phyloP scores from a whole-genome alignment of 2,113 vertebrate genomes.

The Riparia riparia region DNA sequence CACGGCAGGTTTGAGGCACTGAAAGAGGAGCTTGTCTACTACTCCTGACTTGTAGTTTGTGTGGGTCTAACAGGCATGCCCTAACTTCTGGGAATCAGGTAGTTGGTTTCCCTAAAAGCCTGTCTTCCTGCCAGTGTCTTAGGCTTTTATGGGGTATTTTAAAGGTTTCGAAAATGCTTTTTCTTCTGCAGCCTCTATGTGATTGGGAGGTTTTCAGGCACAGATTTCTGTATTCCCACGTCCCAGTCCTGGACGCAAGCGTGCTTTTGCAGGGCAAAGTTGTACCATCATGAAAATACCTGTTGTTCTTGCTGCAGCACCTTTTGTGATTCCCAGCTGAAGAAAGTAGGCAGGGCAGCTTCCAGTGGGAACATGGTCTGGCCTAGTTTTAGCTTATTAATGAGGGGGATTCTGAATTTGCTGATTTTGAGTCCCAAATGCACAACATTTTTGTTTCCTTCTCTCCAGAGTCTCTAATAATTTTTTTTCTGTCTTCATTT shows the following conservation, averaged over 20 bases:
- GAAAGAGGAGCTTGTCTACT: background rate
- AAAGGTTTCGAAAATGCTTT: background rate
- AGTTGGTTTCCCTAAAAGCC: background rate
- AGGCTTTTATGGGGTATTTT: background rate
- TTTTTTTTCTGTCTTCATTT: background rate
- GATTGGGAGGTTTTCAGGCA: background rate
- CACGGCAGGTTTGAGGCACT: background rate
- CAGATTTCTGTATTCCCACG: background rate
- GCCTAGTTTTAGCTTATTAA: background rate
- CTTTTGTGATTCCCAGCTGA: constrained; percentile 19
- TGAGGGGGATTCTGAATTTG: background rate
- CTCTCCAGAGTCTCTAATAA: background rate
- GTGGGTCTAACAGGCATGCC: background rate
- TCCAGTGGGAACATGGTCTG: background rate
- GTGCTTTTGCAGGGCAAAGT: background rate
- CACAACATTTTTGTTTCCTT: background rate
- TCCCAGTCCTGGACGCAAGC: background rate
- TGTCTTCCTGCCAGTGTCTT: background rate
- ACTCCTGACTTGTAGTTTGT: background rate
- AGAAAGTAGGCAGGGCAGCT: background rate
- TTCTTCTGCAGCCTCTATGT: background rate
- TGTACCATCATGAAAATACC: background rate
- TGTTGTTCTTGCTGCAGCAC: background rate
- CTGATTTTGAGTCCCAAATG: background rate
- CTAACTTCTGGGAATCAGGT: constrained; percentile 1